Base-by-base conservation (phyloP, 2,797 vertebrate species). In the Alcedo quadribrachys region DNA sequence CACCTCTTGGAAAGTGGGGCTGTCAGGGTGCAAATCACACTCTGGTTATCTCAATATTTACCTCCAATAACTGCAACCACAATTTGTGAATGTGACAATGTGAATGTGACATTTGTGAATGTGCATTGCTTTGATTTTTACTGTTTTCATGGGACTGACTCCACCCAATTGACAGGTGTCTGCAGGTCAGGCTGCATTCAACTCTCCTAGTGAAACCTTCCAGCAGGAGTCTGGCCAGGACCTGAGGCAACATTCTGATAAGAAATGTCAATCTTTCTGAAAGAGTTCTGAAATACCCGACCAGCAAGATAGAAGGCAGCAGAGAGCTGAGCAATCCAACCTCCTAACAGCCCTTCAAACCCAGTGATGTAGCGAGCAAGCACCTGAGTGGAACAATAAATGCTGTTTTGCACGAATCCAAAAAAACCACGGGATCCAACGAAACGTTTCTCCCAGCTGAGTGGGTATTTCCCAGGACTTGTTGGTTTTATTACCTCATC, bases 401-500 rank as follows among this genome's bases (percentile, higher is more conserved):
- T 85, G 48, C 25, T 35, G 43, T 85, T 95, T 94, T 83, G 94
- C 63, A 87, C 7, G 19, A 78, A 90, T 61, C 63, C 8, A 66
- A 81, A 68, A 40, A 87, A 92, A 74, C 0, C 50, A 90, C 77
- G 43, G 24, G 70, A 90, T 90, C 81, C 78, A 28, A 95, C 71
- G 58, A 65, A 95, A 89, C 54, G 73, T 92, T 87, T 92, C 79
- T 94, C 50, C 42, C 87, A 89, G 55, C n/a, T 83, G 60, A 96
- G 94, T 66, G 37, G 81, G 83, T 54, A 42, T 95, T 96, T 94
- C 74, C 65, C 63, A 85, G 43, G 54, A 55, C 91, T 92, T 96
- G 63, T 92, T 91, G 78, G 80, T 90, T 96, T 94, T 95, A 92
- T 96, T 95, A 96, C 95, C 92, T 95, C 93, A 96, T 90, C 81